These are phyloP conservation scores for Harmothoe impar DNA, from an alignment of 2,888 invertebrate genomes.

Conservation along the genomic window DNA sequence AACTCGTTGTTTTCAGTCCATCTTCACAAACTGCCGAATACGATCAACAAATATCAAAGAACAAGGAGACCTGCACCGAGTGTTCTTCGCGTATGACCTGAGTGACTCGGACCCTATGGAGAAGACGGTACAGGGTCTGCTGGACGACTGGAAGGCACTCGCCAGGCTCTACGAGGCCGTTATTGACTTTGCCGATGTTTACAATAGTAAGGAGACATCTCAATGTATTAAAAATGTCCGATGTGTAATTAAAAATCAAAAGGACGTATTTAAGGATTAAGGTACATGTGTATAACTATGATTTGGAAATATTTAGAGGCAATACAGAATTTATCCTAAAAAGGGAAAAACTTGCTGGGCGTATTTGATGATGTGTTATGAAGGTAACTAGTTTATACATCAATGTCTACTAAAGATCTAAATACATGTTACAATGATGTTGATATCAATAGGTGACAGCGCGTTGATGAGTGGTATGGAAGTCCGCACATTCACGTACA, in stretches of 20 bases:
- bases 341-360: too few relatives aligned
- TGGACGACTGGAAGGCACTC: constrained; percentile 96
- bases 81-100: constrained; percentile 95
- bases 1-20: constrained; percentile 67
- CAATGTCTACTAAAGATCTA: too few relatives aligned
- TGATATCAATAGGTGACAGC: constrained; percentile 16
- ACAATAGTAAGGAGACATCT: constrained; percentile 85
- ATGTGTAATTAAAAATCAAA: neutral
- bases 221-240: too few relatives aligned
- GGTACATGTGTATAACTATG: too few relatives aligned
- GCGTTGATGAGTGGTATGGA: constrained; percentile 77
- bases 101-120: constrained; percentile 89
- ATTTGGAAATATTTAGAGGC: too few relatives aligned
- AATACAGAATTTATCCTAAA: too few relatives aligned
- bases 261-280: too few relatives aligned
- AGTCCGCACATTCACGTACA: constrained; percentile 96
- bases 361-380: too few relatives aligned
- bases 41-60: constrained; percentile 79
- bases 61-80: constrained; percentile 89
- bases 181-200: constrained; percentile 91
- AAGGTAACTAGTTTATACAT: too few relatives aligned
- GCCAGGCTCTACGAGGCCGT: constrained; percentile 94
- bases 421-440: neutral
- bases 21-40: constrained; percentile 81
- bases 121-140: constrained; percentile 92